A percentile compares a stretch with the other conserved stretches of the same genome.
Evolutionary conservation across 64 coral and sea anemone genomes (phyloP).

Genomic region (Montipora cactus): DNA sequence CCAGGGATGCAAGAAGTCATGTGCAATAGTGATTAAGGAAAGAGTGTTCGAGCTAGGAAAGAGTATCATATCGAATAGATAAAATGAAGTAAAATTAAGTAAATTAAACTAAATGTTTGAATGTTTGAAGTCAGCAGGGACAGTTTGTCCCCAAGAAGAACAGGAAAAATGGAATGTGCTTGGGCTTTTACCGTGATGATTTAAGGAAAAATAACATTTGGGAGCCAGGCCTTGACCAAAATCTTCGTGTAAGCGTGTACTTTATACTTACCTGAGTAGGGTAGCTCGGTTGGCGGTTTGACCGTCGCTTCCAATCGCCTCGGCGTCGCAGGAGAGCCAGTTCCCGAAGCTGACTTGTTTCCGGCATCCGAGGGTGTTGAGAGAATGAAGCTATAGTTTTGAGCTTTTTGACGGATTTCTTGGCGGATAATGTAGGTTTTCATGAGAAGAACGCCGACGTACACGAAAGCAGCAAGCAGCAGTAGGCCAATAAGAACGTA

Average conservation of each 20-base stretch:
- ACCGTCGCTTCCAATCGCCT: slow-evolving; percentile 68
- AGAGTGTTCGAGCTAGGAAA: too few species aligned
- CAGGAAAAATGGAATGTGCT: too few species aligned
- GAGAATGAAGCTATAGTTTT: slow-evolving; percentile 45
- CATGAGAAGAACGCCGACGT: slow-evolving; percentile 53
- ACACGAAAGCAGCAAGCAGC: slow-evolving; percentile 28
- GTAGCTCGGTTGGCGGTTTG: slow-evolving; percentile 51
- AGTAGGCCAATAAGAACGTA: slow-evolving; percentile 55
- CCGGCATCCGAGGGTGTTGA: not conserved
- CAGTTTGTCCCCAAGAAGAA: too few species aligned
- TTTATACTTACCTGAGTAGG: slow-evolving; percentile 55
- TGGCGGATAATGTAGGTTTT: slow-evolving; percentile 41
- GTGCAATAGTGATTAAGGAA: too few species aligned
- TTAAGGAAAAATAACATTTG: too few species aligned
- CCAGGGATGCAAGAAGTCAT: too few species aligned
- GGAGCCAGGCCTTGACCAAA: not conserved
- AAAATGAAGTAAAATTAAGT: too few species aligned
- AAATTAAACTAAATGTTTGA: too few species aligned
- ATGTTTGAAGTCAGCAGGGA: too few species aligned
- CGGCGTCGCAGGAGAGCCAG: slow-evolving; percentile 38
- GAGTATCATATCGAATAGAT: too few species aligned
- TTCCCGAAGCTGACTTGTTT: not conserved
- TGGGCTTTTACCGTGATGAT: too few species aligned
- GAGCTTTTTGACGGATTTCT: slow-evolving; percentile 49
- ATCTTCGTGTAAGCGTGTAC: not conserved